Conservation (phyloP, 2,888 invertebrate genomes). For the Hartigia nigra region DNA sequence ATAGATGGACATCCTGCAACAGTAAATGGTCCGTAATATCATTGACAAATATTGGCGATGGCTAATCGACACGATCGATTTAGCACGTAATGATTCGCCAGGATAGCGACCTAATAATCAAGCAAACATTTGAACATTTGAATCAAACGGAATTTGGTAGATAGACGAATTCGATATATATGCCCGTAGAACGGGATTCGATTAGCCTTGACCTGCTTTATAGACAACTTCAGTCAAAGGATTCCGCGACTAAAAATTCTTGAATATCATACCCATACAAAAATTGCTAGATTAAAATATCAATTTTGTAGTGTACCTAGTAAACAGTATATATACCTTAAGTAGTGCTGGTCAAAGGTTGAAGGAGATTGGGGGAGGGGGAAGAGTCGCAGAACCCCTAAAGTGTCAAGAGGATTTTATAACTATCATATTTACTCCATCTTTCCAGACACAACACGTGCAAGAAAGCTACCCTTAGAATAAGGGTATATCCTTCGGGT, state of each 20-base stretch:
- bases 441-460: not conserved
- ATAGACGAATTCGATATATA: not conserved
- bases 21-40: not conserved
- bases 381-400: not conserved
- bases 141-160: slow-evolving; percentile 55
- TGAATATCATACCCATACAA: too few species aligned
- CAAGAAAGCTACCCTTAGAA: not conserved
- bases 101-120: slow-evolving; percentile 48
- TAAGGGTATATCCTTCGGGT: not conserved
- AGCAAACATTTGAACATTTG: slow-evolving; percentile 53
- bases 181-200: not conserved
- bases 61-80: not conserved
- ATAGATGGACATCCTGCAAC: not conserved
- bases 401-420: not conserved
- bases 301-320: not conserved
- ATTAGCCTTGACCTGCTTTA: not conserved
- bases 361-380: not conserved
- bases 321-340: not conserved
- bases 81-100: not conserved
- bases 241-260: not conserved
- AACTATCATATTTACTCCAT: not conserved
- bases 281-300: too few species aligned
- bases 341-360: not conserved
- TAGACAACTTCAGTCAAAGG: not conserved
- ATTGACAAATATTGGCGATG: not conserved